A percentile compares a stretch with the other conserved stretches of the same genome.
These are phyloP conservation scores for Climacteris rufus DNA, from an alignment of 2,113 vertebrate genomes.

Conservation along the genomic window DNA sequence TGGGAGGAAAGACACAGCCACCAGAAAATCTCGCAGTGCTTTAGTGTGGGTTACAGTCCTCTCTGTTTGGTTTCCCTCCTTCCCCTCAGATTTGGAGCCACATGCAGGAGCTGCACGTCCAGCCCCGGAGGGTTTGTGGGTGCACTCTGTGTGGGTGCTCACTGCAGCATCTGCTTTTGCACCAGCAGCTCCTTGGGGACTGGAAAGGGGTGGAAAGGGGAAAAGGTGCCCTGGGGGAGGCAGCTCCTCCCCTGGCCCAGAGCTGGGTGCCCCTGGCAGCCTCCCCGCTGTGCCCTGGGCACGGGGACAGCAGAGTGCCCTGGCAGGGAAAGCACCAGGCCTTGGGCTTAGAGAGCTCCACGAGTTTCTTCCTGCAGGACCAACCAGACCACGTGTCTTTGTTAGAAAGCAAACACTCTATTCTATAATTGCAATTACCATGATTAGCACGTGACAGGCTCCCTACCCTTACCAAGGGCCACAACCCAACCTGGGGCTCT, in stretches of 20 bases:
- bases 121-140: neutral
- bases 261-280: neutral
- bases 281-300: neutral
- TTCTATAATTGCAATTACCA: neutral
- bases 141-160: fast-evolving
- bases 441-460: fast-evolving
- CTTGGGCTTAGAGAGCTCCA: neutral
- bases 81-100: neutral
- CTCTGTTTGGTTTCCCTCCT: neutral
- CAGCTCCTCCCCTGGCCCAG: neutral
- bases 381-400: neutral
- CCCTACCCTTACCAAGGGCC: neutral
- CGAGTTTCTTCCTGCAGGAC: neutral
- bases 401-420: neutral
- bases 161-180: neutral
- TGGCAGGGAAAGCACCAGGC: fast-evolving
- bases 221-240: neutral
- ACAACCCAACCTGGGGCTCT: neutral
- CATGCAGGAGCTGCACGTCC: neutral
- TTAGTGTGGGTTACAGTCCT: neutral
- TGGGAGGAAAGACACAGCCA: neutral
- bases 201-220: neutral
- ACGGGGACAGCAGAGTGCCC: neutral
- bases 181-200: neutral
- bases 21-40: neutral